Evolutionary conservation across 2,797 vertebrate genomes (phyloP), one percentile per base, ranked within the genome.

Genomic region (Silurus lanzhouensis): DNA sequence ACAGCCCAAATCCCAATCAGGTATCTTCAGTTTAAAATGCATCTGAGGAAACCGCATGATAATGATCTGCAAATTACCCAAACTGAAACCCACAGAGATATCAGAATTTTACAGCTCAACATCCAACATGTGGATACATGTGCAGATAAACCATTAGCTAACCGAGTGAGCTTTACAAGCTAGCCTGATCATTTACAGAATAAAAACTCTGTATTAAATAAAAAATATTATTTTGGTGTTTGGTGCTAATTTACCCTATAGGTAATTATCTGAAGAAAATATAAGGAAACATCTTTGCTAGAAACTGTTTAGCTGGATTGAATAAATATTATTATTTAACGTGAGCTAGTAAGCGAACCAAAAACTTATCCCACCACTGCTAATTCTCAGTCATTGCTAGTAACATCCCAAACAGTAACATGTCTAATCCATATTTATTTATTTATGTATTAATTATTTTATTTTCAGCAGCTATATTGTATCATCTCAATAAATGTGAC

Each of bases 31-130:
- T 60, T 82, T 71, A 44, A 82, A 82, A 82, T 67, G 46, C 63
- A 31, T 81, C 17, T 55, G 63, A 31, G 63, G 52, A 70, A 70
- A 82, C 19, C 20, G 19, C 3, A 52, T 60, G 81, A 82, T 82
- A 82, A 82, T 44, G 81, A 82, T 82, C 81, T 82, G 66, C 55
- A 82, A 82, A 82, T 82, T 71, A 82, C 81, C 67, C 55, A 46
- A 82, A 55, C 67, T 0, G 25, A 71, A 82, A 82, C 52, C 67
- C 27, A 6, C 10, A 13, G 52, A 71, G 81, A 71, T 71, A 58
- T 58, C 64, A 31, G 52, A 5, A 44, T 71, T 60, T 82, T 55
- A 71, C 67, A 71, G 81, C 66, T 71, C 55, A 71, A 82, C 20
- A 82, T 81, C 61, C 61, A 52, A 66, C 78, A 52, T 31, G 78